Percentiles rank a stretch among this genome's conserved stretches.
These are phyloP conservation scores for Erebia epiphron DNA, from an alignment of 2,888 invertebrate genomes.

Conservation along the genomic window DNA sequence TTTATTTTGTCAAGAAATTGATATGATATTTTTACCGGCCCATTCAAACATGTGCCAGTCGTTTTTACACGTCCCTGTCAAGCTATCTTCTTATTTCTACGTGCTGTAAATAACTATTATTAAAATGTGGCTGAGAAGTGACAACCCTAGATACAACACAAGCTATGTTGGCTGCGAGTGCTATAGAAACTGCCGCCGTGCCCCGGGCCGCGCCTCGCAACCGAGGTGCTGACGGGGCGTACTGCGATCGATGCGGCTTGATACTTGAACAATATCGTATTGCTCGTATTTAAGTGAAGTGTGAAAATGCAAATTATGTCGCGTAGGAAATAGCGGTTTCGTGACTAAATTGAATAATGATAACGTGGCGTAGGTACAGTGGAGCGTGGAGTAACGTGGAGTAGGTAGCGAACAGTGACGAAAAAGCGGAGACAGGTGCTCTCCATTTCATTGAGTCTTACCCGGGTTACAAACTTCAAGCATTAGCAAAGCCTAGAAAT, in stretches of 20 bases:
- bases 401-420: background rate
- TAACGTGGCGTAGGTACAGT: background rate
- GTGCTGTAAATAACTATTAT: background rate
- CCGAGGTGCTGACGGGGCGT: slow-evolving; percentile 59
- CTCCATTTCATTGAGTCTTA: too few species aligned
- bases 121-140: background rate
- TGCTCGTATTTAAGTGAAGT: background rate
- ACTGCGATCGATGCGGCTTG: slow-evolving; percentile 49
- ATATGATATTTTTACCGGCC: too few species aligned
- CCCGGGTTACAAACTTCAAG: too few species aligned
- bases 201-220: slow-evolving; percentile 54
- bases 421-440: too few species aligned
- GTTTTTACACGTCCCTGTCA: background rate
- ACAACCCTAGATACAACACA: slow-evolving; percentile 15
- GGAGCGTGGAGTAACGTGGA: too few species aligned
- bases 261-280: slow-evolving; percentile 47
- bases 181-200: slow-evolving; percentile 36
- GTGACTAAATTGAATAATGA: background rate
- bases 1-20: too few species aligned
- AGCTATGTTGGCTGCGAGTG: slow-evolving; percentile 30
- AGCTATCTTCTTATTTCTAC: background rate
- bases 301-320: background rate
- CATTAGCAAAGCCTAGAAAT: too few species aligned
- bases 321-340: too few species aligned
- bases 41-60: too few species aligned